A percentile compares a stretch with the other conserved stretches of the same genome.
Conservation (phyloP, 2,797 vertebrate species). For the Arnoldichthys spilopterus region DNA sequence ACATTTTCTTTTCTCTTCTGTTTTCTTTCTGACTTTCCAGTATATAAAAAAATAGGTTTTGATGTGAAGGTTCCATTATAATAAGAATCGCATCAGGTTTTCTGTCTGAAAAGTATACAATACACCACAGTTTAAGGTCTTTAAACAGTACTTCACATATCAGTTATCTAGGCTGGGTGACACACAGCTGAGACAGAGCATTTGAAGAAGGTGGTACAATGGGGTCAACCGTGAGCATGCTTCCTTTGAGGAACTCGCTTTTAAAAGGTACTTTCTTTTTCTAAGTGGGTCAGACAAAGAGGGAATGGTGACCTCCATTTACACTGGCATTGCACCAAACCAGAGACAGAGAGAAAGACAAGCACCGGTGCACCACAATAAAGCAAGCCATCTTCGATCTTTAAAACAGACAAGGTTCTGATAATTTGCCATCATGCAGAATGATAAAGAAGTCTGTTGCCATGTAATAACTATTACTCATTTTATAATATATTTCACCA, state of each 20-base stretch:
- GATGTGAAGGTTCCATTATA: no score
- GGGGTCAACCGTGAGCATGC: slow-evolving; percentile 33
- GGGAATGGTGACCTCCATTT: slow-evolving; percentile 60
- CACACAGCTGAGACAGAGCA: slow-evolving; percentile 13
- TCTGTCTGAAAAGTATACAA: no score
- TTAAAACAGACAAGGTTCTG: neutral
- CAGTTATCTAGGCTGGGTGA: no score
- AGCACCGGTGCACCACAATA: slow-evolving; percentile 15
- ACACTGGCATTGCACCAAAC: slow-evolving; percentile 31
- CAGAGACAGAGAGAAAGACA: slow-evolving; percentile 33
- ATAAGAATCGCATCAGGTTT: no score
- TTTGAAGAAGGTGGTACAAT: slow-evolving; percentile 43
- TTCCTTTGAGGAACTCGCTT: slow-evolving; percentile 58
- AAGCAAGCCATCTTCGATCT: slow-evolving; percentile 22
- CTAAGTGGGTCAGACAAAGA: slow-evolving; percentile 67
- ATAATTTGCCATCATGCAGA: neutral
- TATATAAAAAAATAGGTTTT: no score
- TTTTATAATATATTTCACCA: neutral
- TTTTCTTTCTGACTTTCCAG: no score
- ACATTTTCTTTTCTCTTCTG: no score
- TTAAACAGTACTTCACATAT: no score
- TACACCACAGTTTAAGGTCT: no score
- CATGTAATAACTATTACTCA: neutral
- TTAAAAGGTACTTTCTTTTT: slow-evolving; percentile 63
- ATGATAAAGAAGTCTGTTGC: neutral